Base-by-base conservation (phyloP, 2,888 invertebrate species). In the Philonicus albiceps region DNA sequence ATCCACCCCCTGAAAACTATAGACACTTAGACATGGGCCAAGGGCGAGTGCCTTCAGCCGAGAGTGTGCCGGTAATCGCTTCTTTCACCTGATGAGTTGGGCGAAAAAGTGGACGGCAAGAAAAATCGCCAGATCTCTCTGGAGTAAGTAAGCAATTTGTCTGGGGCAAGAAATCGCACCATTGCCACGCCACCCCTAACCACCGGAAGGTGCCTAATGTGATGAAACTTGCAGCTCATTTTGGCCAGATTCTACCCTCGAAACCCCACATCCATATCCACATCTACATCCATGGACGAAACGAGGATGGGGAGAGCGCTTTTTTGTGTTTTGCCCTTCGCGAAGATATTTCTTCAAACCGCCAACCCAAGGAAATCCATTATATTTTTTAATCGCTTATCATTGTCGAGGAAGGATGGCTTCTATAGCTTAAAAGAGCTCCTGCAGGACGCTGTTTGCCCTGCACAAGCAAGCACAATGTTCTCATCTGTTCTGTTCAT, bases 221-320 rank as follows among this genome's bases (percentile, higher is more conserved):
- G 81, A 83, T 83, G 64, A 83, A 64, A 83, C 81, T 83, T 83
- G 64, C 81, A 83, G 81, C 64, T 81, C 55, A 64, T 64, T 83
- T 83, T 83, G 11, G 55, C 43, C 43, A 16, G 81, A 30, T 64
- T 31, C 34, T 22, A 34, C 34, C n/a, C n/a, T 43, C 22, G 53
- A 13, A 53, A 53, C 49, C 49, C 27, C 11, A 43, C 13, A 40
- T 37, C 37, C 40, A 76, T 49, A 3, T 78, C 30, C 40, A n/a
- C n/a, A n/a, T n/a, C n/a, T n/a, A n/a, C n/a, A n/a, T n/a, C n/a
- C n/a, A n/a, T n/a, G n/a, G n/a, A n/a, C n/a, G n/a, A n/a, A n/a
- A n/a, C n/a, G n/a, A n/a, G n/a, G n/a, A n/a, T n/a, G n/a, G n/a
- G n/a, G n/a, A n/a, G n/a, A n/a, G n/a, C n/a, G n/a, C n/a, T n/a